Evolutionary conservation across 2,888 invertebrate genomes (phyloP).

Genomic region (Apamea sordens): DNA sequence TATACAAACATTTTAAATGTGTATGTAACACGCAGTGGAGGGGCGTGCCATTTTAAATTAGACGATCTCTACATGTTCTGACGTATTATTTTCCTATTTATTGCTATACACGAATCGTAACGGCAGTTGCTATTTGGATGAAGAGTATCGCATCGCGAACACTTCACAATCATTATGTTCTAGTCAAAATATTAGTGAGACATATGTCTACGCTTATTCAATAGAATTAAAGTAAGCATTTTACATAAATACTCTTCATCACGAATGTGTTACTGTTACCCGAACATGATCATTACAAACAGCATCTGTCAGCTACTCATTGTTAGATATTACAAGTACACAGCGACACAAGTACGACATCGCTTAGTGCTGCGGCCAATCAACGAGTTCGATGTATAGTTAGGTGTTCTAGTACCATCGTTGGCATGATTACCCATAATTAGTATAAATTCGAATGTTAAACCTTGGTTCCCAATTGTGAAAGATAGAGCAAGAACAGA

Average conservation of each 20-base stretch:
- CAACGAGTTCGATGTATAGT: background rate
- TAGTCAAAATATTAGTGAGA: background rate
- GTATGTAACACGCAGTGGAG: too few species aligned
- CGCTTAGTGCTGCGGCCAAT: background rate
- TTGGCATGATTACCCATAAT: slow-evolving; percentile 33
- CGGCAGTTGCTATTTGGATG: slow-evolving; percentile 41
- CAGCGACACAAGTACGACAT: slow-evolving; percentile 2
- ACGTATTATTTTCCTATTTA: slow-evolving; percentile 40
- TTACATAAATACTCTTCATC: slow-evolving; percentile 26
- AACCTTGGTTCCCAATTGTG: slow-evolving; percentile 4
- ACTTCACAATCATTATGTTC: background rate
- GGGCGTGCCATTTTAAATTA: too few species aligned
- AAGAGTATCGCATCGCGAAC: slow-evolving; percentile 14
- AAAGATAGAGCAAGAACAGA: background rate
- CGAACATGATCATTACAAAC: slow-evolving; percentile 14
- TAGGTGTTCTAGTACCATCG: slow-evolving; percentile 20
- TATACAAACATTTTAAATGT: too few species aligned
- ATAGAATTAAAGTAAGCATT: background rate
- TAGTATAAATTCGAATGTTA: background rate
- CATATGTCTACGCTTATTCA: background rate
- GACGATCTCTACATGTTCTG: background rate
- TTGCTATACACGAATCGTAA: slow-evolving; percentile 37
- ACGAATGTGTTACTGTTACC: slow-evolving; percentile 17
- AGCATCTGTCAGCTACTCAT: background rate
- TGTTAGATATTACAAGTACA: background rate